These are phyloP conservation scores for Pollenia labialis DNA, from an alignment of 2,888 invertebrate species.

Conservation along the genomic window DNA sequence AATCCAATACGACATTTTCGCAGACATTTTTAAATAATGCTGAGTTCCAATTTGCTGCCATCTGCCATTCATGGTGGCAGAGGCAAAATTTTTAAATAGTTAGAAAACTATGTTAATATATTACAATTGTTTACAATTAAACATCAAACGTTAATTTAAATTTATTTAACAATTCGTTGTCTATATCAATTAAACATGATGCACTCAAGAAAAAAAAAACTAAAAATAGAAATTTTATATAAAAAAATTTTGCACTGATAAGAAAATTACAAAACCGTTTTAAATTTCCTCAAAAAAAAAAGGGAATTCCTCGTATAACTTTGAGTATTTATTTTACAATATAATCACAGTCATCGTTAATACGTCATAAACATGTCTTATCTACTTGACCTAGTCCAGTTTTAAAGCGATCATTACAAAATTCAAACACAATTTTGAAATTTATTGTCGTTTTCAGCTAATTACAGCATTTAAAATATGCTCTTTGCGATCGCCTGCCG, in stretches of 20 bases:
- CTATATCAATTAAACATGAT: slow-evolving; percentile 66
- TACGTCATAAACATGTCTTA: slow-evolving; percentile 57
- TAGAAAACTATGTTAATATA: slow-evolving; percentile 6
- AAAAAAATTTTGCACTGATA: slow-evolving; percentile 28
- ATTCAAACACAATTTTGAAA: slow-evolving; percentile 12
- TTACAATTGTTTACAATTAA: slow-evolving; percentile 63
- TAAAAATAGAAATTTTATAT: slow-evolving; percentile 23
- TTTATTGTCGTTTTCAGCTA: slow-evolving; percentile 34
- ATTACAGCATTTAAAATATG: slow-evolving; percentile 26
- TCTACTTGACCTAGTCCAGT: slow-evolving; percentile 60
- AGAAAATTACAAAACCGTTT: slow-evolving; percentile 58
- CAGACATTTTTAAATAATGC: slow-evolving; percentile 18
- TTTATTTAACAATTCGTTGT: slow-evolving; percentile 63
- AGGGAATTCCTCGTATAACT: slow-evolving; percentile 68
- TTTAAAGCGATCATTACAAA: slow-evolving; percentile 12
- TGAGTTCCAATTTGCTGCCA: slow-evolving; percentile 54
- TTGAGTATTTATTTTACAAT: slow-evolving; percentile 49
- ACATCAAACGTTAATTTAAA: slow-evolving; percentile 64
- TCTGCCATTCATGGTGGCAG: slow-evolving; percentile 61
- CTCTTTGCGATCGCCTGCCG: slow-evolving; percentile 43
- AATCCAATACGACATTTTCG: slow-evolving; percentile 52
- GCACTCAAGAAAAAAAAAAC: slow-evolving; percentile 24
- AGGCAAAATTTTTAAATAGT: slow-evolving; percentile 46
- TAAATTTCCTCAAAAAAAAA: not conserved
- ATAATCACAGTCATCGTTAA: slow-evolving; percentile 25